These are phyloP conservation scores for Mus spretus DNA, from an alignment of 2,797 vertebrate genomes.

Conservation along the genomic window DNA sequence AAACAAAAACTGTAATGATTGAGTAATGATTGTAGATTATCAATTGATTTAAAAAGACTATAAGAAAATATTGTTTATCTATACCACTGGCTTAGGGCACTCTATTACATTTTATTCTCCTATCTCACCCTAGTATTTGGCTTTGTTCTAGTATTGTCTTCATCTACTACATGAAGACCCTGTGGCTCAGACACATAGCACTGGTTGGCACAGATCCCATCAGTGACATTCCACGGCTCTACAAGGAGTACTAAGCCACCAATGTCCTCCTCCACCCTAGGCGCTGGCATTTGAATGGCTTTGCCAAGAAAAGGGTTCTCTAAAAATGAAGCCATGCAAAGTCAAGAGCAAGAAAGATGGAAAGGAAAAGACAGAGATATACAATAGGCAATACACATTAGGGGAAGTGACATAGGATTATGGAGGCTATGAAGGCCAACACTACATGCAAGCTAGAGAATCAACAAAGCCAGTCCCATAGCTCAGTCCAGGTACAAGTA, in stretches of 20 bases:
- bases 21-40: background rate
- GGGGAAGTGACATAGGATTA: background rate
- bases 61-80: constrained; percentile 24
- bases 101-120: constrained; percentile 1
- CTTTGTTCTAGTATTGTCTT: background rate
- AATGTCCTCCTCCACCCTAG: background rate
- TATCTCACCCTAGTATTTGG: background rate
- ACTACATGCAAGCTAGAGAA: background rate
- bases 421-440: background rate
- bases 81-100: background rate
- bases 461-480: too few relatives aligned
- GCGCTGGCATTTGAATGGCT: background rate
- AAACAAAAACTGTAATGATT: too few relatives aligned
- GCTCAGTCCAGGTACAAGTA: background rate
- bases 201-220: background rate
- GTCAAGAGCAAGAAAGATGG: background rate
- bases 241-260: background rate
- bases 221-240: background rate
- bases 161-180: background rate
- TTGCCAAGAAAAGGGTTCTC: background rate
- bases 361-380: background rate
- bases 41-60: constrained; percentile 12
- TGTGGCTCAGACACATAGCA: background rate
- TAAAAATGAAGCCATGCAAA: background rate
- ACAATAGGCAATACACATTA: background rate